These are phyloP conservation scores for Hypomecis punctinalis DNA, from an alignment of 2,888 invertebrate species.

Conservation along the genomic window DNA sequence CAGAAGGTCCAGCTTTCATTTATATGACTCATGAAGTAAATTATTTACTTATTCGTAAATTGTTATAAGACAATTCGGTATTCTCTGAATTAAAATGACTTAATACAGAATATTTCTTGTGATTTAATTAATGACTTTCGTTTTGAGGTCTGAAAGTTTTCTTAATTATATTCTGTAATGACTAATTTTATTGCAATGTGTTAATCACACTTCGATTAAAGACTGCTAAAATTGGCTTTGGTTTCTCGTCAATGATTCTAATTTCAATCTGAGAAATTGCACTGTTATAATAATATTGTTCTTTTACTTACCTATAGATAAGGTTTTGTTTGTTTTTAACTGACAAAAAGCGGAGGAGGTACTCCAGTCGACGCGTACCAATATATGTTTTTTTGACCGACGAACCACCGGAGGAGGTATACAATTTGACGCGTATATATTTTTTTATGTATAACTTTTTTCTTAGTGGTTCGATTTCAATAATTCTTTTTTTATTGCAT, in stretches of 20 bases:
- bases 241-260: neutral
- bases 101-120: slow-evolving; percentile 23
- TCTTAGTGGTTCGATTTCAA: no score
- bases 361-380: no score
- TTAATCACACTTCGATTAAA: neutral
- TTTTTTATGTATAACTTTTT: no score
- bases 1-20: slow-evolving; percentile 18
- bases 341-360: no score
- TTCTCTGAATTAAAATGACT: slow-evolving; percentile 20
- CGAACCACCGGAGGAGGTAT: no score
- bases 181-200: neutral
- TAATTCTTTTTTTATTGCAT: no score
- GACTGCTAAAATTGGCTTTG: neutral
- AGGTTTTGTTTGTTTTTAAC: no score
- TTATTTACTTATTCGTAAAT: slow-evolving; percentile 9
- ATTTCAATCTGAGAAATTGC: neutral
- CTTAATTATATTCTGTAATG: neutral
- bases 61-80: slow-evolving; percentile 11
- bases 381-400: no score
- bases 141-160: slow-evolving; percentile 3
- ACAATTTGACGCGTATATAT: no score
- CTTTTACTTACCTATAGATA: no score
- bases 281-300: no score
- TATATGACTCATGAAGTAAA: slow-evolving; percentile 19
- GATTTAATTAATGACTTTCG: slow-evolving; percentile 23